Conservation (phyloP, 1,140 invertebrate species). For the Octopus bimaculoides region DNA sequence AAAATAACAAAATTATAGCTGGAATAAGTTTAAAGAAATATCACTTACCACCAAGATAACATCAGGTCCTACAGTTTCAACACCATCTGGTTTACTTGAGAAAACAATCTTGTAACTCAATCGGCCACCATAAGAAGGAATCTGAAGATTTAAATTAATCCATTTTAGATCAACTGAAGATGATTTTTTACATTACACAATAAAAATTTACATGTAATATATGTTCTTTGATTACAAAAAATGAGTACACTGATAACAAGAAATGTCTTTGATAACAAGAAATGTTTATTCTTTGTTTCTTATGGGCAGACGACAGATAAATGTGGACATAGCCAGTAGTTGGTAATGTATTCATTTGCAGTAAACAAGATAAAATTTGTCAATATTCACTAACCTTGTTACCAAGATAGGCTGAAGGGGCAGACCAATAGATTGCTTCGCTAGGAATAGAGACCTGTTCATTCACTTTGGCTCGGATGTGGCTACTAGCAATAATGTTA, state of each 20-base stretch:
- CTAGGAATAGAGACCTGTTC: constrained; percentile 30
- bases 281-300: too few relatives aligned
- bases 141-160: constrained; percentile 30
- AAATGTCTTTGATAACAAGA: too few relatives aligned
- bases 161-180: too few relatives aligned
- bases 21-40: neutral
- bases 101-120: constrained; percentile 75
- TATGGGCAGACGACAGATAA: too few relatives aligned
- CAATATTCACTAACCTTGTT: constrained; percentile 64
- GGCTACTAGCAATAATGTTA: constrained; percentile 34
- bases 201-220: too few relatives aligned
- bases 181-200: too few relatives aligned
- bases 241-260: too few relatives aligned
- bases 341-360: too few relatives aligned
- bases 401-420: constrained; percentile 72
- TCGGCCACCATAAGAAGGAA: constrained; percentile 84
- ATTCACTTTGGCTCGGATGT: constrained; percentile 37
- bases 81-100: constrained; percentile 62
- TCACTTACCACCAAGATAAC: constrained; percentile 48
- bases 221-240: too few relatives aligned
- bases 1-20: neutral
- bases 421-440: constrained; percentile 69
- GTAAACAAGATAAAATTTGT: too few relatives aligned
- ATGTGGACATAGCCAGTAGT: too few relatives aligned
- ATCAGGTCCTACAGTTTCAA: constrained; percentile 36